A percentile compares a stretch with the other conserved stretches of the same genome.
These are phyloP conservation scores for Apis cerana DNA, from an alignment of 1,140 invertebrate species.

Conservation along the genomic window DNA sequence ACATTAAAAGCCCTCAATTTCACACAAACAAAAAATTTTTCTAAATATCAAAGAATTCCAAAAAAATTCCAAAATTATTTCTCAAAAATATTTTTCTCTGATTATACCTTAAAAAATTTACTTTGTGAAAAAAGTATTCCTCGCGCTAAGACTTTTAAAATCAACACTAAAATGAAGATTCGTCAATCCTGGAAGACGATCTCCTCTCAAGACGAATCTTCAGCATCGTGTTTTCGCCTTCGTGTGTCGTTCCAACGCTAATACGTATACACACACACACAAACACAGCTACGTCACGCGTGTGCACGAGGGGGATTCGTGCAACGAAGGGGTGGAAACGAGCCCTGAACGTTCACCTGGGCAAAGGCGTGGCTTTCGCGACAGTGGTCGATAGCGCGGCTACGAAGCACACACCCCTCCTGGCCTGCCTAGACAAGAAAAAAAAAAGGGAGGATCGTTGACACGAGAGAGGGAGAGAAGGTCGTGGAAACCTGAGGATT, in stretches of 20 bases:
- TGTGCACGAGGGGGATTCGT: not conserved
- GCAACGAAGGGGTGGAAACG: constrained; percentile 56
- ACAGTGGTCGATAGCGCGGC: constrained; percentile 70
- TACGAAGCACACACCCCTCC: constrained; percentile 62
- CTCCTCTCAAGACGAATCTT: not conserved
- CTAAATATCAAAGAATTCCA: too few relatives aligned
- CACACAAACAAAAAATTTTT: too few relatives aligned
- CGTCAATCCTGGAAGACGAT: not conserved
- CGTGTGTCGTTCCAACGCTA: not conserved
- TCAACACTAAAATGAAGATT: not conserved
- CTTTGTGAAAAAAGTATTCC: too few relatives aligned
- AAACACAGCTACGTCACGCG: not conserved
- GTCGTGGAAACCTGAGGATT: constrained; percentile 51
- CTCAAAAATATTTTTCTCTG: too few relatives aligned
- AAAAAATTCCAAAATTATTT: too few relatives aligned
- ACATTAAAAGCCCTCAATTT: too few relatives aligned
- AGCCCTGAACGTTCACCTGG: constrained; percentile 66
- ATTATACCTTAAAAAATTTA: too few relatives aligned
- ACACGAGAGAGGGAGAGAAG: constrained; percentile 10
- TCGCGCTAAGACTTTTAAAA: too few relatives aligned
- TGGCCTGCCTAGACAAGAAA: not conserved
- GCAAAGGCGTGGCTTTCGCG: constrained; percentile 72
- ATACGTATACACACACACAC: not conserved
- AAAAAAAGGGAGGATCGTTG: constrained; percentile 3
- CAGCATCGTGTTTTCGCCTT: not conserved